Percentiles rank a stretch among this genome's conserved stretches.
Evolutionary conservation across 2,888 invertebrate species (phyloP).

Genomic region (Mallateleia sp.): DNA sequence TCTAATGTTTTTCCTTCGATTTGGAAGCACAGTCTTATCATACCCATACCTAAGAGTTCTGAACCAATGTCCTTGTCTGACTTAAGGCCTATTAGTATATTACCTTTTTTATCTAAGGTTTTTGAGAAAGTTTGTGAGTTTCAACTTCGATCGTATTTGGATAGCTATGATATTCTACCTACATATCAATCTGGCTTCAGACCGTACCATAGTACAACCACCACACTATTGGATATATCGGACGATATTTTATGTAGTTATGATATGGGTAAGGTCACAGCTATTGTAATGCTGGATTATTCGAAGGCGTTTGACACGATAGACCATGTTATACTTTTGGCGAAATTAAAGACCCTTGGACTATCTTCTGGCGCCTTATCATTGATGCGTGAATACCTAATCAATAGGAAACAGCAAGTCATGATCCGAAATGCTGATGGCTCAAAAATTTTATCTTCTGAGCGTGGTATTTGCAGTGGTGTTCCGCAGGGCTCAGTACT

Average conservation of each 20-base stretch:
- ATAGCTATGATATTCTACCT: neutral
- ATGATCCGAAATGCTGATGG: too few species aligned
- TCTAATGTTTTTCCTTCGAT: neutral
- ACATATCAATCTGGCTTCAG: constrained; percentile 6
- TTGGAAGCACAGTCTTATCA: neutral
- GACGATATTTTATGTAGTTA: neutral
- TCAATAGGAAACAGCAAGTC: too few species aligned
- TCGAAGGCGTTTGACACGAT: constrained; percentile 14
- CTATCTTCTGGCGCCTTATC: too few species aligned
- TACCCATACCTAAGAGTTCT: neutral
- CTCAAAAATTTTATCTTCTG: too few species aligned
- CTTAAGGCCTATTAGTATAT: neutral
- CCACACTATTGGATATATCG: neutral
- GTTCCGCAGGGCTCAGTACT: neutral
- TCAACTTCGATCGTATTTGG: neutral
- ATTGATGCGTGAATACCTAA: too few species aligned
- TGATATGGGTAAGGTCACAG: neutral
- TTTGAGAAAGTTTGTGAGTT: neutral
- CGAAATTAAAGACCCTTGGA: neutral
- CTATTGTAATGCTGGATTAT: neutral
- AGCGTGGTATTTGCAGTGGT: neutral
- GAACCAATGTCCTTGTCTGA: neutral
- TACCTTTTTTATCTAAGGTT: neutral
- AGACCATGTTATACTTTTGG: neutral
- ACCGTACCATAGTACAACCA: neutral